These are phyloP conservation scores for Plebejus anna DNA, from an alignment of 2,888 invertebrate genomes.

Conservation along the genomic window DNA sequence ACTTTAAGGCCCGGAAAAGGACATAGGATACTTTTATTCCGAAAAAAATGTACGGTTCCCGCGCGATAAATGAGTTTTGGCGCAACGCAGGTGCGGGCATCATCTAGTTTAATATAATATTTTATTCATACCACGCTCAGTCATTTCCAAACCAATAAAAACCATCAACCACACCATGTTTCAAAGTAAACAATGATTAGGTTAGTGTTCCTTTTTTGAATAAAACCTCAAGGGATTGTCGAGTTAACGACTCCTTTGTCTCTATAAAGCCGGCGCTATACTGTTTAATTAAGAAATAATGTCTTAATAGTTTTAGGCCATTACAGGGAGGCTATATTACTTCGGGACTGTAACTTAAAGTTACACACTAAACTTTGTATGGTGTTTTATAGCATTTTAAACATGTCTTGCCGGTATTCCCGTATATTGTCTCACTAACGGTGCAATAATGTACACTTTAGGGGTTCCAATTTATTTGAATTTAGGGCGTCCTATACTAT, in stretches of 20 bases:
- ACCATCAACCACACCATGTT: not conserved
- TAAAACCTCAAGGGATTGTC: constrained; percentile 22
- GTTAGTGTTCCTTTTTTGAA: not conserved
- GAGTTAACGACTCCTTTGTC: constrained; percentile 33
- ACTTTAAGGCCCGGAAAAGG: too few species aligned
- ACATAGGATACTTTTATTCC: too few species aligned
- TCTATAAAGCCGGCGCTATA: constrained; percentile 42
- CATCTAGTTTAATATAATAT: too few species aligned
- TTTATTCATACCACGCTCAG: too few species aligned
- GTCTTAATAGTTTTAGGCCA: constrained; percentile 41
- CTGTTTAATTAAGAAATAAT: constrained; percentile 45
- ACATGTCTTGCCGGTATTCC: constrained; percentile 14
- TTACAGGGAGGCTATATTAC: constrained; percentile 35
- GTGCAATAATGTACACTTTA: constrained; percentile 1
- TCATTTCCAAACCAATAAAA: too few species aligned
- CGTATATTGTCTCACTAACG: not conserved
- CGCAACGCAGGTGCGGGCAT: too few species aligned
- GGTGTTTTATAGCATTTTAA: constrained; percentile 25
- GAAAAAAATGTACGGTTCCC: too few species aligned
- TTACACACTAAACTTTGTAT: constrained; percentile 26
- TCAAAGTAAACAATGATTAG: not conserved
- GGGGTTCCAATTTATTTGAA: not conserved
- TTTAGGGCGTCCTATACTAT: not conserved
- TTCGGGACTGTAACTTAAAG: constrained; percentile 27
- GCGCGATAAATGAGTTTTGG: too few species aligned